These are phyloP conservation scores for Cyprinodon tularosa DNA, from an alignment of 2,113 vertebrate genomes.

Conservation along the genomic window DNA sequence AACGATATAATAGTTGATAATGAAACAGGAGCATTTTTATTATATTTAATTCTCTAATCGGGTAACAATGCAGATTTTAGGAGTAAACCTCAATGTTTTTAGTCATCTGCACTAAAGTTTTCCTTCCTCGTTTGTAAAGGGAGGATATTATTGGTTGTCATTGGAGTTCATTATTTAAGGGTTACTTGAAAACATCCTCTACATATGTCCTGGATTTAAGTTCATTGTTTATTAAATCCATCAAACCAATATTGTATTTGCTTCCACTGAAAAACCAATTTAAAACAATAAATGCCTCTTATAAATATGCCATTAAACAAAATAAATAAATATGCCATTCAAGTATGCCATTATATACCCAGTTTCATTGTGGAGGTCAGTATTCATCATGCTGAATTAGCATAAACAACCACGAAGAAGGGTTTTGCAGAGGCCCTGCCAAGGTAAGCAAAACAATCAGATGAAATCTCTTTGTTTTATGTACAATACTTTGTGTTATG, in stretches of 20 bases:
- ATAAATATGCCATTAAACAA: slow-evolving; percentile 8
- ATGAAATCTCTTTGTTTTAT: slow-evolving; percentile 34
- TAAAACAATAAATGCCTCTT: slow-evolving; percentile 43
- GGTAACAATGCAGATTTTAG: too few relatives aligned
- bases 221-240: slow-evolving; percentile 49
- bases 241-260: slow-evolving; percentile 44
- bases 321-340: slow-evolving; percentile 41
- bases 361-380: slow-evolving; percentile 26
- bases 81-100: too few relatives aligned
- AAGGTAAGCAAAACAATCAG: slow-evolving; percentile 33
- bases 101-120: too few relatives aligned
- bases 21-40: too few relatives aligned
- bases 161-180: neutral
- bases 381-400: slow-evolving; percentile 47
- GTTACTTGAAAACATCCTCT: slow-evolving; percentile 8
- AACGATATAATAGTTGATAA: too few relatives aligned
- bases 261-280: slow-evolving; percentile 33
- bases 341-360: slow-evolving; percentile 25
- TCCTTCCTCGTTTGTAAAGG: too few relatives aligned
- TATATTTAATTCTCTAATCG: too few relatives aligned
- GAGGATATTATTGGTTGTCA: too few relatives aligned
- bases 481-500: slow-evolving; percentile 3
- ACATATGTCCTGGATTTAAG: neutral
- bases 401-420: slow-evolving; percentile 2
- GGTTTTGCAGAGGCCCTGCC: slow-evolving; percentile 3